Conservation (phyloP, 2,113 vertebrate species). For the Psilopsiagon aurifrons region DNA sequence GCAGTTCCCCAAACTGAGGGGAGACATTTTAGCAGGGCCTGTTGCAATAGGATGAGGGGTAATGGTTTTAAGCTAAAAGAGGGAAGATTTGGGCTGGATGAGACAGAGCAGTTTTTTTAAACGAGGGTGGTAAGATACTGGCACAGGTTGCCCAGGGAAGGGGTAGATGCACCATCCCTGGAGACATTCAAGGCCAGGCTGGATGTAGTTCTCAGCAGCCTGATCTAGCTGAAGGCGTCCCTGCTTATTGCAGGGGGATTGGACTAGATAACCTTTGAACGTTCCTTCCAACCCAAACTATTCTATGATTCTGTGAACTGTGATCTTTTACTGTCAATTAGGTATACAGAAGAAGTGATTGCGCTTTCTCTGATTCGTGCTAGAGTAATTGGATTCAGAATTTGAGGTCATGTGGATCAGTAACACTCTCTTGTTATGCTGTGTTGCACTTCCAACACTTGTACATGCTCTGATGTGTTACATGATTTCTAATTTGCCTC, state of each 20-base stretch:
- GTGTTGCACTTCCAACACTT: neutral
- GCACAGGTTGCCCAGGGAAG: neutral
- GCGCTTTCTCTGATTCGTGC: neutral
- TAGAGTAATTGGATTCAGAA: neutral
- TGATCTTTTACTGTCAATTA: accelerated
- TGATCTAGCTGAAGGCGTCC: neutral
- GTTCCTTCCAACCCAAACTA: neutral
- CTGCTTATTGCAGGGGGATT: neutral
- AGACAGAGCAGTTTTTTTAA: neutral
- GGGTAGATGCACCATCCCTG: neutral
- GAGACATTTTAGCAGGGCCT: neutral
- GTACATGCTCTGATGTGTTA: neutral
- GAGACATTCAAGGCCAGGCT: neutral
- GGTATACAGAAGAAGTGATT: neutral
- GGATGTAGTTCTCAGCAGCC: neutral
- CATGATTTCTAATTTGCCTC: neutral
- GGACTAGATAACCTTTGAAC: neutral
- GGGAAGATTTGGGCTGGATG: neutral
- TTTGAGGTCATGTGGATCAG: neutral
- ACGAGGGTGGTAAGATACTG: neutral
- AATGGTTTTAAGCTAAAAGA: neutral
- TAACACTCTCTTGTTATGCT: neutral
- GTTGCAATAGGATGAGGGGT: neutral
- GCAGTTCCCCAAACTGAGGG: neutral
- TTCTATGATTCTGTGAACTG: neutral